Evolutionary conservation across 2,888 invertebrate genomes (phyloP).

Genomic region (Pyrrhosoma nymphula): DNA sequence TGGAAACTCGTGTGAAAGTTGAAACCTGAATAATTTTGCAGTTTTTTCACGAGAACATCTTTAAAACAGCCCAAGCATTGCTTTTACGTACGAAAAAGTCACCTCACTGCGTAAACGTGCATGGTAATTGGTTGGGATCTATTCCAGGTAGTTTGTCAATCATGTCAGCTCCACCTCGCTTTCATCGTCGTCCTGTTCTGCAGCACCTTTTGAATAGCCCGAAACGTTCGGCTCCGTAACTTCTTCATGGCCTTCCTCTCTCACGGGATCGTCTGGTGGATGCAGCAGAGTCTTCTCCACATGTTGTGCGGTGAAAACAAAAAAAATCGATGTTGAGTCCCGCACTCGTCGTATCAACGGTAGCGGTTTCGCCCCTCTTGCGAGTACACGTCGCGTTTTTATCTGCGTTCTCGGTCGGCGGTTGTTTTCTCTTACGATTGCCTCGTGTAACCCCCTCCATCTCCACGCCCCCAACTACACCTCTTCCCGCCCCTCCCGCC

Average conservation of each 20-base stretch:
- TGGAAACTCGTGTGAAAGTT: not conserved
- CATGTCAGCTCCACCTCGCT: not conserved
- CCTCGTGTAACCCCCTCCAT: not conserved
- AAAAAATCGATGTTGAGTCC: not conserved
- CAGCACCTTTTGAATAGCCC: not conserved
- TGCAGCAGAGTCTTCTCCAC: not conserved
- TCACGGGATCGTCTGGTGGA: not conserved
- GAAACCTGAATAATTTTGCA: not conserved
- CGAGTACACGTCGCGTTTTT: slow-evolving; percentile 14
- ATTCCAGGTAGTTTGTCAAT: not conserved
- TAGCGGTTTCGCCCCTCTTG: slow-evolving; percentile 1
- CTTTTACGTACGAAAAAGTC: not conserved
- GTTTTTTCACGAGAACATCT: not conserved
- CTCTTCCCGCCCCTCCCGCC: not conserved
- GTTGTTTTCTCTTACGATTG: slow-evolving; percentile 12
- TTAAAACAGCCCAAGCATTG: not conserved
- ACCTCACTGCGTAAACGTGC: not conserved
- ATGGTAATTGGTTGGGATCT: not conserved
- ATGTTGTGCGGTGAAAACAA: not conserved
- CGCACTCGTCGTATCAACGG: not conserved
- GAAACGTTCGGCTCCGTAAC: not conserved
- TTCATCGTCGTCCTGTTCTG: not conserved
- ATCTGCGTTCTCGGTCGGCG: slow-evolving; percentile 32
- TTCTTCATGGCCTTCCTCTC: not conserved
- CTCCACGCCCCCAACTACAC: not conserved